Evolutionary conservation across 2,797 vertebrate species (phyloP), one percentile per base, ranked within the genome.

Genomic region (Micropoecilia bifurca): DNA sequence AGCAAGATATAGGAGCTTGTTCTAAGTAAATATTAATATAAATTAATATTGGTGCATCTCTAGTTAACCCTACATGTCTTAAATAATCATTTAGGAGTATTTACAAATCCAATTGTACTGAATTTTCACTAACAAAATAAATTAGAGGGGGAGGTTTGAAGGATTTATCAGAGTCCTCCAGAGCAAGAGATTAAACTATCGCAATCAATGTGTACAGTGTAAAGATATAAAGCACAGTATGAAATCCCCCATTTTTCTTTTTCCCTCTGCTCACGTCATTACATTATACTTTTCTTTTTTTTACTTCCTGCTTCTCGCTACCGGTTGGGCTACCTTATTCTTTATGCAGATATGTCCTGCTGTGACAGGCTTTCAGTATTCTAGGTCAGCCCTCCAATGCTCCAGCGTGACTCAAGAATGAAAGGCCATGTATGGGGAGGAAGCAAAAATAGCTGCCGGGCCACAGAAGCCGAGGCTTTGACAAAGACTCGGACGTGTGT

Each of bases 361-460:
- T 88, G 78, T 86, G 89, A 89, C 85, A 87, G 80, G 69, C 82
- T 83, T 83, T 91, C 90, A 88, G 89, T 82, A 93, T 95, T 95
- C 91, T 93, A 89, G 93, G 92, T 95, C 93, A 91, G 75, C 86
- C 76, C 82, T 88, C 77, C 83, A 79, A 83, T 88, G 91, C 89
- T 91, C 86, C 87, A 80, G 85, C 87, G 91, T 89, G 85, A 93
- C 89, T 93, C 89, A 89, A 89, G 89, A 92, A 89, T 91, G 89
- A 93, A 92, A 93, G 92, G 93, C 86, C 93, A 93, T 88, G 90
- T 75, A 91, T 87, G 87, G 87, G 79, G 83, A 91, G 80, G 83
- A 57, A 66, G 87, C 92, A 92, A 91, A 95, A 95, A 94, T 92
- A 93, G 93, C 89, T 92, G 89, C 91, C 45, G 76, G 75, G 88